These are phyloP conservation scores for Platyrinchus mystaceus DNA, from an alignment of 2,797 vertebrate species.

Conservation along the genomic window DNA sequence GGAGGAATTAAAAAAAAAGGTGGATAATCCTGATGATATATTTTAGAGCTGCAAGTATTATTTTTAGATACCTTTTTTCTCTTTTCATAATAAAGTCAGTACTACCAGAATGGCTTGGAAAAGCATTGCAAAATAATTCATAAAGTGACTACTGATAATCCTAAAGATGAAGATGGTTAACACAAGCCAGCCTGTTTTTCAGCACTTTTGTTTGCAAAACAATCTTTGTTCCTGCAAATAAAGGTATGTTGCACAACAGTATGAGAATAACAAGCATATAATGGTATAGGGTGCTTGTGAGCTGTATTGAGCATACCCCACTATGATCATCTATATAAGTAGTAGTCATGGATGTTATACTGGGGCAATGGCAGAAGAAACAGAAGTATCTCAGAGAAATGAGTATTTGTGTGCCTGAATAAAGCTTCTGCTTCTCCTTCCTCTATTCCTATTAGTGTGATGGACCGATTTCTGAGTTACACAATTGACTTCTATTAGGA, in stretches of 20 bases:
- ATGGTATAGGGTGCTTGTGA: neutral
- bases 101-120: neutral
- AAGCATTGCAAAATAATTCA: neutral
- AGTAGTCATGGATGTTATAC: neutral
- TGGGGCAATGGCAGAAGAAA: neutral
- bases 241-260: neutral
- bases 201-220: neutral
- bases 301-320: neutral
- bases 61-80: neutral
- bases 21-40: neutral
- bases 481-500: neutral
- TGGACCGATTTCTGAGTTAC: neutral
- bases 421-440: neutral
- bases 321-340: too few relatives aligned
- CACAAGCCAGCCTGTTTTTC: neutral
- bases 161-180: neutral
- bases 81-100: neutral
- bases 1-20: neutral
- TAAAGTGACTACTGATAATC: neutral
- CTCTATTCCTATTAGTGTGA: rapidly evolving
- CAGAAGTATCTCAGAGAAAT: neutral
- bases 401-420: neutral
- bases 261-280: neutral
- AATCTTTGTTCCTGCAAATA: neutral
- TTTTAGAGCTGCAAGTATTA: neutral